Conservation (phyloP, 2,797 vertebrate genomes). For the Balearica regulorum region DNA sequence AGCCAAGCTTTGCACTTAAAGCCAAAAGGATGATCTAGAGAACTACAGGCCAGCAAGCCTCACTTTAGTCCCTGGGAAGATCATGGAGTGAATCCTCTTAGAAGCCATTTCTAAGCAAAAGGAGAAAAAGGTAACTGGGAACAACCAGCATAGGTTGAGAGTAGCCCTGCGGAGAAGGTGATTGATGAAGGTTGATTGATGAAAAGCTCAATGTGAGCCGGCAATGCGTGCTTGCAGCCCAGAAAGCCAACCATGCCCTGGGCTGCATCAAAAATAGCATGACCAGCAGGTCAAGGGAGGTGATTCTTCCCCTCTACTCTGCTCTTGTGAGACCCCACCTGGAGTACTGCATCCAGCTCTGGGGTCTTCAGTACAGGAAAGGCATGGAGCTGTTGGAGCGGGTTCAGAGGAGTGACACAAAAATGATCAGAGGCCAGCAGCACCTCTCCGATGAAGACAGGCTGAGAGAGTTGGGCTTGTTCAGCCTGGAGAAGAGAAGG, state of each 20-base stretch:
- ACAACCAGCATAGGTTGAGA: background rate
- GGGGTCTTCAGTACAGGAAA: background rate
- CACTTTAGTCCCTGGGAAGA: background rate
- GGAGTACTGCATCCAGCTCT: accelerated
- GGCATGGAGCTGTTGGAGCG: accelerated
- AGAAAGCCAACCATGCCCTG: accelerated
- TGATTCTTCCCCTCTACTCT: background rate
- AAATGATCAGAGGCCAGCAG: background rate
- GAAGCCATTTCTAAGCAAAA: background rate
- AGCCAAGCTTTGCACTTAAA: background rate
- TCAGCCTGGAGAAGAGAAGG: background rate
- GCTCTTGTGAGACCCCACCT: background rate
- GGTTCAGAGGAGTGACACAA: background rate
- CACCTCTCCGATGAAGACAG: background rate
- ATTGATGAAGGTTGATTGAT: too few relatives aligned
- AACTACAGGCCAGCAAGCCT: background rate
- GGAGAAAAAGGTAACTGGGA: background rate
- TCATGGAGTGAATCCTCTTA: background rate
- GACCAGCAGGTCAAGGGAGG: background rate
- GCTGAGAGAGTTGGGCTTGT: background rate
- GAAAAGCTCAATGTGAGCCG: background rate
- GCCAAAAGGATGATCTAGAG: background rate
- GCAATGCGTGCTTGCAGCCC: accelerated
- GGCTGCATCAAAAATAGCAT: background rate
- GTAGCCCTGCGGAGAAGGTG: background rate